These are phyloP conservation scores for Diachasma alloeum DNA, from an alignment of 1,140 invertebrate genomes.

Conservation along the genomic window DNA sequence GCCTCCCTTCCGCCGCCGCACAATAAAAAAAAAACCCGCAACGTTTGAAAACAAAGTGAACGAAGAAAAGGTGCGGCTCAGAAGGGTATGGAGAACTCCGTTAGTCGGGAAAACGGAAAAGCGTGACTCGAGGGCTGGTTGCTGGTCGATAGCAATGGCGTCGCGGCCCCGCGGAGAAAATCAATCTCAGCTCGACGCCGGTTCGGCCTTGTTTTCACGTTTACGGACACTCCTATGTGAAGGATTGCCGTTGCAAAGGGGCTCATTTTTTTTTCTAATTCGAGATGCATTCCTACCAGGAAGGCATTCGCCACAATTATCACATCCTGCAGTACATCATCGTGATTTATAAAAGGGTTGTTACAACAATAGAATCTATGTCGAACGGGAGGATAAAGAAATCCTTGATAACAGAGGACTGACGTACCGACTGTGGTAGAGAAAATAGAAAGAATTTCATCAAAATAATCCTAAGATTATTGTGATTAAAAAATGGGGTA, in stretches of 20 bases:
- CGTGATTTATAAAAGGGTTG: no score
- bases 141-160: slow-evolving; percentile 61
- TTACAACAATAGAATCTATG: background rate
- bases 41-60: background rate
- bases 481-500: no score
- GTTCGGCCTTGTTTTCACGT: slow-evolving; percentile 49
- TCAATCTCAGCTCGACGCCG: slow-evolving; percentile 55
- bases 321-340: background rate
- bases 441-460: no score
- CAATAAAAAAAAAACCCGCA: no score
- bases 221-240: slow-evolving; percentile 1
- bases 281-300: background rate
- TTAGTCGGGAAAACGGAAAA: slow-evolving; percentile 33
- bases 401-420: background rate
- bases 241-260: background rate
- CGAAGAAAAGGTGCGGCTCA: background rate
- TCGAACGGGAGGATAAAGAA: slow-evolving; percentile 16
- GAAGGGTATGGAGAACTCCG: slow-evolving; percentile 20
- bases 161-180: slow-evolving; percentile 56
- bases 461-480: no score
- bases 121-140: slow-evolving; percentile 41
- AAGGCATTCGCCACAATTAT: slow-evolving; percentile 9
- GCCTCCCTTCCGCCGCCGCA: no score
- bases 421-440: background rate
- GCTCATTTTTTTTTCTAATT: background rate